Evolutionary conservation across 2,113 vertebrate species (phyloP).

Genomic region (Mirza zaza): DNA sequence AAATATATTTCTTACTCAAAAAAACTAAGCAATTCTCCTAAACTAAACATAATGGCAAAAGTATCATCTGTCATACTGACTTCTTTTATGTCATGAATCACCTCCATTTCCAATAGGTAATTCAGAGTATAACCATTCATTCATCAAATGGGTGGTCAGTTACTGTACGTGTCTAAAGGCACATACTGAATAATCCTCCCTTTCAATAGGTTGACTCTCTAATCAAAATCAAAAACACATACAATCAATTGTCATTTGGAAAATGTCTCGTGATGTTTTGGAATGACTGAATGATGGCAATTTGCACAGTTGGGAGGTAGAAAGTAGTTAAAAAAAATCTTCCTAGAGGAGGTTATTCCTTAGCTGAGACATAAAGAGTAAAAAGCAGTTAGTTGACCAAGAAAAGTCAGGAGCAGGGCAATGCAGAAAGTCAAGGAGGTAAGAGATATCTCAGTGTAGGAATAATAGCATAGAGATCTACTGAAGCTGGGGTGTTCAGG

Average conservation of each 20-base stretch:
- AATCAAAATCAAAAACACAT: background rate
- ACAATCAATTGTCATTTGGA: background rate
- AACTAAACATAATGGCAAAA: background rate
- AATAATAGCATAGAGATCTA: background rate
- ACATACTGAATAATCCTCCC: background rate
- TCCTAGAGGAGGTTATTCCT: background rate
- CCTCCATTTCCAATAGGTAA: background rate
- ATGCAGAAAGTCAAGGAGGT: background rate
- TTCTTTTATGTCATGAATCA: background rate
- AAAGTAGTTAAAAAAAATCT: background rate
- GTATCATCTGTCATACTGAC: background rate
- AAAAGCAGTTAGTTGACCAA: background rate
- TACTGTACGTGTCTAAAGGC: background rate
- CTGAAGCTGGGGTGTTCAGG: background rate
- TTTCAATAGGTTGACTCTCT: background rate
- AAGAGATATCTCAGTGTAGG: background rate
- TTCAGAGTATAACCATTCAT: background rate
- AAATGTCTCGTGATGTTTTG: background rate
- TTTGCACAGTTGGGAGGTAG: background rate
- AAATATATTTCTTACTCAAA: background rate
- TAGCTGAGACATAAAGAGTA: background rate
- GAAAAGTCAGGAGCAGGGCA: background rate
- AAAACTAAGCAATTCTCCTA: background rate
- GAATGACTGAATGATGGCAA: background rate
- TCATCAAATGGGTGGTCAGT: background rate